Conservation (phyloP, 30 jellyfish, hydroid and myxozoan species). For the Catostylus mosaicus region DNA sequence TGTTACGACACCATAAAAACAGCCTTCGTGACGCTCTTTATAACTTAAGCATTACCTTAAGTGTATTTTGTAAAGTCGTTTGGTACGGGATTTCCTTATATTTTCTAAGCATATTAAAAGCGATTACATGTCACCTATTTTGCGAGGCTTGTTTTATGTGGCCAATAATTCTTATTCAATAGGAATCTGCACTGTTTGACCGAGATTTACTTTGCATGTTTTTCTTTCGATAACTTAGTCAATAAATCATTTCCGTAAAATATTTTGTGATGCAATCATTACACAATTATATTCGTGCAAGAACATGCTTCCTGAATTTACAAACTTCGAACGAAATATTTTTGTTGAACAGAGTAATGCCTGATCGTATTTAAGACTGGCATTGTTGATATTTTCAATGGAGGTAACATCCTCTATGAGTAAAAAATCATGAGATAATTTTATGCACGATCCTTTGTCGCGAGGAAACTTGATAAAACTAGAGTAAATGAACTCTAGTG, state of each 20-base stretch:
- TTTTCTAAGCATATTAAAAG: background rate
- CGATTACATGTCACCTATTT: background rate
- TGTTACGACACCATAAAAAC: slow-evolving; percentile 32
- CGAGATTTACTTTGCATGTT: background rate
- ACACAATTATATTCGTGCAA: background rate
- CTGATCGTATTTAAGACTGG: too few relatives aligned
- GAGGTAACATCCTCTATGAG: too few relatives aligned
- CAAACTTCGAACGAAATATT: background rate
- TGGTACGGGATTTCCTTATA: slow-evolving; percentile 21
- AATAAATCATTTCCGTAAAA: slow-evolving; percentile 2
- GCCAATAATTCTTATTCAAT: background rate
- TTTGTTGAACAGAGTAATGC: too few relatives aligned
- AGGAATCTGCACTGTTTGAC: background rate
- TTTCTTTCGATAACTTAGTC: background rate
- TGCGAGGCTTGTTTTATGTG: slow-evolving; percentile 15
- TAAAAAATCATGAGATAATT: too few relatives aligned
- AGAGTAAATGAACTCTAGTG: too few relatives aligned
- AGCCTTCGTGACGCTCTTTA: slow-evolving; percentile 36
- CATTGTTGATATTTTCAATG: too few relatives aligned
- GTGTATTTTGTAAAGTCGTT: slow-evolving; percentile 38
- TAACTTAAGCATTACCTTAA: slow-evolving; percentile 7
- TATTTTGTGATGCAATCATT: background rate
- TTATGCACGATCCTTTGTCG: too few relatives aligned
- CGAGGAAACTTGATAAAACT: too few relatives aligned
- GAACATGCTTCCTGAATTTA: background rate